phyloP scores from a whole-genome alignment of 2,888 invertebrate species.

The Caenorhabditis sulstoni region DNA sequence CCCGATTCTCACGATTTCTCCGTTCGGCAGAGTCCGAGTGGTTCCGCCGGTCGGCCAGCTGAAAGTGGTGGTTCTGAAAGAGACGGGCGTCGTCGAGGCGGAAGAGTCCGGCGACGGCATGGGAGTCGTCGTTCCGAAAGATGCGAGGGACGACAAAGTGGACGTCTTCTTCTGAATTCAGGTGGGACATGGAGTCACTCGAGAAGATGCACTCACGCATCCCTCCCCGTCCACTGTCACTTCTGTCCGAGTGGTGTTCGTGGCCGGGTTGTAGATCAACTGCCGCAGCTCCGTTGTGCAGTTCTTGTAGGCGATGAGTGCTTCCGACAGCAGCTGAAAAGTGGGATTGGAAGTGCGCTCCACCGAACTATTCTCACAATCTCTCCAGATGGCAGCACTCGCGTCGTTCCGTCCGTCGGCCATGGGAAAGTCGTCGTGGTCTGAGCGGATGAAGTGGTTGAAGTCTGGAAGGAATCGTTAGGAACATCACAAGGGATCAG shows the following conservation, averaged over 20 bases:
- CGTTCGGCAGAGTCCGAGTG: not conserved
- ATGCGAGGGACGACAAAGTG: not conserved
- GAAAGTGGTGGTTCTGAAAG: not conserved
- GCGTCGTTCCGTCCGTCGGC: slow-evolving; percentile 39
- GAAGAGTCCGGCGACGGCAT: not conserved
- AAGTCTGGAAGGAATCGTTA: not conserved
- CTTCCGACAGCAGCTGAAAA: slow-evolving; percentile 30
- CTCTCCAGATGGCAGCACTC: slow-evolving; percentile 19
- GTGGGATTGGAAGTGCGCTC: not conserved
- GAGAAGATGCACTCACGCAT: slow-evolving; percentile 22
- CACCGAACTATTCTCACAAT: slow-evolving; percentile 19
- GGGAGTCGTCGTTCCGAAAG: not conserved
- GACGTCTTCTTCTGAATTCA: not conserved
- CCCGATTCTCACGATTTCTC: not conserved
- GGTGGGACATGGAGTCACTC: not conserved
- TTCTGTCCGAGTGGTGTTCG: slow-evolving; percentile 26
- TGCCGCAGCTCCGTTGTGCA: slow-evolving; percentile 34
- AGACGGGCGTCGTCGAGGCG: not conserved
- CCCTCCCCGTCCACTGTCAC: slow-evolving; percentile 25
- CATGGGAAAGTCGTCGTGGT: slow-evolving; percentile 23
- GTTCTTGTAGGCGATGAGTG: slow-evolving; percentile 14
- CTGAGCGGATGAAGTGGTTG: not conserved
- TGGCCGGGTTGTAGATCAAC: slow-evolving; percentile 19
- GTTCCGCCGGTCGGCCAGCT: slow-evolving; percentile 2
- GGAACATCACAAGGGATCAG: no score